phyloP scores from a whole-genome alignment of 2,113 vertebrate genomes.

The Cavia aperea region DNA sequence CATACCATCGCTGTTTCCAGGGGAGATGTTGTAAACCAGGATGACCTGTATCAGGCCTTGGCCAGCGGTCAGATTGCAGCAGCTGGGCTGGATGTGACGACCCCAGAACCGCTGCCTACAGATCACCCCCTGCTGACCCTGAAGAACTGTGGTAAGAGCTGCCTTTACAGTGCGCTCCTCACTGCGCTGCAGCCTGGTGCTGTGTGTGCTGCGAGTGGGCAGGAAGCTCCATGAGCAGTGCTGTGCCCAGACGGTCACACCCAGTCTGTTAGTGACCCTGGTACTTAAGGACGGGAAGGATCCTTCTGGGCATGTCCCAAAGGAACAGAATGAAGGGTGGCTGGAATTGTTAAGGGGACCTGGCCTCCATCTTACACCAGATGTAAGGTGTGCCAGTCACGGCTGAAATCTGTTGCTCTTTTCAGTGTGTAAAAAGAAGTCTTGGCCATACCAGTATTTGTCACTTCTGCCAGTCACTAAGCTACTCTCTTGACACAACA shows the following conservation, averaged over 20 bases:
- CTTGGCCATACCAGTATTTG: neutral
- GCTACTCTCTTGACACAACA: neutral
- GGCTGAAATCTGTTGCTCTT: neutral
- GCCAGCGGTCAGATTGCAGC: constrained; percentile 84
- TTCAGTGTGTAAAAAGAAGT: neutral
- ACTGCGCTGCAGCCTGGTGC: too few species aligned
- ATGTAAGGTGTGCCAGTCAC: neutral
- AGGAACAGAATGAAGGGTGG: neutral
- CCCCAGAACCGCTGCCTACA: constrained; percentile 89
- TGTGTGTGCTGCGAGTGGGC: neutral
- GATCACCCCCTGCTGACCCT: constrained; percentile 88
- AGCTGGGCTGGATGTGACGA: constrained; percentile 93
- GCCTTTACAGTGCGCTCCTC: fast-evolving
- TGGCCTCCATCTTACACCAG: neutral
- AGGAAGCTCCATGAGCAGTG: neutral
- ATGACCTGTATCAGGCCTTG: constrained; percentile 88
- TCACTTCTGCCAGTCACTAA: neutral
- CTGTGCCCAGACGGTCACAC: neutral
- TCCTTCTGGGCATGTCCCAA: neutral
- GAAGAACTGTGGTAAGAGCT: constrained; percentile 91
- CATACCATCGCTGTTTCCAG: constrained; percentile 68
- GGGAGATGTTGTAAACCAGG: constrained; percentile 92
- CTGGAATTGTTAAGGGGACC: neutral
- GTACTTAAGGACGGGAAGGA: neutral
- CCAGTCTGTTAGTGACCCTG: neutral